Conservation (phyloP, 2,113 vertebrate species). For the Phocoena phocoena region DNA sequence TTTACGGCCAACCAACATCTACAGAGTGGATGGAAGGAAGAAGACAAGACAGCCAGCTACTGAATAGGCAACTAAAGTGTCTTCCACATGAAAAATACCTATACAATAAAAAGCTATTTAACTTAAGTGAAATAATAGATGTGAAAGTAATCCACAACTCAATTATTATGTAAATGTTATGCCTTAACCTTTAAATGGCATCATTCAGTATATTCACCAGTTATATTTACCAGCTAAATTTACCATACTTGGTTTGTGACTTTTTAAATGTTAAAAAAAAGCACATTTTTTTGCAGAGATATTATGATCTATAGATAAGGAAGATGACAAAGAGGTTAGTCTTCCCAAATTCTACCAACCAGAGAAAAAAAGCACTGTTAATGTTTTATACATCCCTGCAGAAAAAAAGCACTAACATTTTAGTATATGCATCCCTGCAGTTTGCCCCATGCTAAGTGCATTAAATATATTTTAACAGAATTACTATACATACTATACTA, state of each 20-base stretch:
- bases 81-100: not conserved
- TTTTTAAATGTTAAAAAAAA: conserved; percentile 2
- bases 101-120: not conserved
- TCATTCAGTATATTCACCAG: not conserved
- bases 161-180: not conserved
- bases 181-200: not conserved
- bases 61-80: not conserved
- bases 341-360: not conserved
- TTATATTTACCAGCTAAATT: not conserved
- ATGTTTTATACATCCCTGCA: not conserved
- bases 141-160: not conserved
- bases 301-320: not conserved
- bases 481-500: not conserved
- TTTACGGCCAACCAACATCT: not conserved
- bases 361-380: not conserved
- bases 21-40: not conserved
- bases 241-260: not conserved
- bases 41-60: not conserved
- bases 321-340: not conserved
- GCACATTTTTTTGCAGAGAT: not conserved
- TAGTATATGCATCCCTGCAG: not conserved
- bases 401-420: not conserved
- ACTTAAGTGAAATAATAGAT: not conserved
- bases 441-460: not conserved
- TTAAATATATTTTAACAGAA: not conserved